Conservation (phyloP, 2,113 vertebrate genomes). For the Hippopotamus amphibius region DNA sequence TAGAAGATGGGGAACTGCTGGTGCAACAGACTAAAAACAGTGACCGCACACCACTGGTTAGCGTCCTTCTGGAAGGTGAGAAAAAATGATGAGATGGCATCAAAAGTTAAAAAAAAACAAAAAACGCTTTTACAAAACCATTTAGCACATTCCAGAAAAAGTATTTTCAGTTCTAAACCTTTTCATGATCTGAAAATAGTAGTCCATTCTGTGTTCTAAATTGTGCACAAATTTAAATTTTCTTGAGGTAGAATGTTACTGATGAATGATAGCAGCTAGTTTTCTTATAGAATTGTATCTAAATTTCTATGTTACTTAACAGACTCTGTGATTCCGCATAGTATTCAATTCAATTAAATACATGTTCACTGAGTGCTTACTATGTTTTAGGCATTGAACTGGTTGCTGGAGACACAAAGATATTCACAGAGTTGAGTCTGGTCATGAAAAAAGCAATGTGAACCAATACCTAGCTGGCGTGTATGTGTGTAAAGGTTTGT, state of each 20-base stretch:
- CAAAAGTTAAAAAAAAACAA: not conserved
- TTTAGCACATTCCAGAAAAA: conserved; percentile 11
- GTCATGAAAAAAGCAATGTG: not conserved
- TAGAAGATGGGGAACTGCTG: conserved; percentile 95
- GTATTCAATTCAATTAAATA: not conserved
- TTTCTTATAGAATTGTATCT: conserved; percentile 35
- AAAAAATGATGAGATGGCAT: not conserved
- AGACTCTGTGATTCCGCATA: not conserved
- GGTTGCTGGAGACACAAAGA: not conserved
- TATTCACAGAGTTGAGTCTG: not conserved
- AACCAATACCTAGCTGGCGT: not conserved
- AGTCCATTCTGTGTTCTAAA: not conserved
- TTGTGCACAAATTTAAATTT: conserved; percentile 36
- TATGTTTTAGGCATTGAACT: not conserved
- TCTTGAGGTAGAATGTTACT: not conserved
- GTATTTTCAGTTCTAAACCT: conserved; percentile 7
- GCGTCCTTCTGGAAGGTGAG: conserved; percentile 96
- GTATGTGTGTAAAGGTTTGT: not conserved
- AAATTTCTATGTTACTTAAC: conserved; percentile 39
- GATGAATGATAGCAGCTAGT: not conserved
- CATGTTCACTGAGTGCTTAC: conserved; percentile 1
- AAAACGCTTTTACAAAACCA: not conserved
- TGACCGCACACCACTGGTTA: conserved; percentile 96
- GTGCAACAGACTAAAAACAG: conserved; percentile 98
- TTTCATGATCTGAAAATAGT: conserved; percentile 25